Conservation (phyloP, 2,888 invertebrate genomes). For the Pardosa pseudoannulata region DNA sequence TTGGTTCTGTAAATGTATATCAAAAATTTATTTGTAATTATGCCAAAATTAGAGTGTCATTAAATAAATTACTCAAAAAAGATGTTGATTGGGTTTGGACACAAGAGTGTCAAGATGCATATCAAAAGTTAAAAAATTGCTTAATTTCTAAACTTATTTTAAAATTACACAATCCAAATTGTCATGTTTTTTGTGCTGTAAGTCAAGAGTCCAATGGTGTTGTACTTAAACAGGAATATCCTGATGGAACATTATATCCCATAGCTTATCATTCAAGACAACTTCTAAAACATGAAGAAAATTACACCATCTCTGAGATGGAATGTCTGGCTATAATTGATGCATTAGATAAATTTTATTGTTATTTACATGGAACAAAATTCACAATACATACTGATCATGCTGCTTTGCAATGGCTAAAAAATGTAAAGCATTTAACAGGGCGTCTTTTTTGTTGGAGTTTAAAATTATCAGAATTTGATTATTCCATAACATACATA, state of each 20-base stretch:
- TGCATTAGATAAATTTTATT: neutral
- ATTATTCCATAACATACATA: constrained; percentile 6
- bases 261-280: too few species aligned
- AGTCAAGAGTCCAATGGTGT: neutral
- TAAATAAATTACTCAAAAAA: neutral
- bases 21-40: too few species aligned
- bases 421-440: neutral
- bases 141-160: neutral
- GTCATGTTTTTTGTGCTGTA: neutral
- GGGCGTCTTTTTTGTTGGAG: neutral
- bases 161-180: neutral
- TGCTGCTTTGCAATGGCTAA: too few species aligned
- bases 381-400: neutral
- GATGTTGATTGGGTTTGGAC: too few species aligned
- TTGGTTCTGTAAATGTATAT: too few species aligned
- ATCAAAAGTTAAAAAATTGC: too few species aligned
- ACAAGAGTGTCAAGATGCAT: too few species aligned
- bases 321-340: neutral
- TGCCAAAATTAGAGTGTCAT: neutral
- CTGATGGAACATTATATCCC: neutral
- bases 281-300: neutral
- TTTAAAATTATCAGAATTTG: neutral
- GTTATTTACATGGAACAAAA: neutral
- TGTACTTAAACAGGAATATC: neutral
- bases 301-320: neutral